Base-by-base conservation (phyloP, 2,113 vertebrate species). In the Noctilio leporinus region DNA sequence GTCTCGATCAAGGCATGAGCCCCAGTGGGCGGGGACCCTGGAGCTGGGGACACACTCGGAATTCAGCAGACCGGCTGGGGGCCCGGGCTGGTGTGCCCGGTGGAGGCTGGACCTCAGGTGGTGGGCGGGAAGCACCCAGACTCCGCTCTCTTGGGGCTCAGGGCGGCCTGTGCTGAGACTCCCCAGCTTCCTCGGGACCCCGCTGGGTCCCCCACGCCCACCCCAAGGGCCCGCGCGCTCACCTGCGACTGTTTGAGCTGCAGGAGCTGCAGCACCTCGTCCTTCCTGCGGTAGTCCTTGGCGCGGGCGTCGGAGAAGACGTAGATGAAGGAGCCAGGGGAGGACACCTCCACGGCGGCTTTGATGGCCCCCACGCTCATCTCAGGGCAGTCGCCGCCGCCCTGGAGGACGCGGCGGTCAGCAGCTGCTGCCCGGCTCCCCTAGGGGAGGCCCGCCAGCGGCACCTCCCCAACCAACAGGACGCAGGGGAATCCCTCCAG, bases 281-380 rank as follows among this genome's bases (percentile, higher is more conserved):
- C 98, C 96, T 99, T 99, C 57, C 97, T 97, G 43, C 99, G 98
- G 4, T 99, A 98, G 96, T 99, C 99, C 98, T 99, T 99, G 96
- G 99, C 99, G 10, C 99, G 98, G 88, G 99, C 99, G 0, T 99
- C 99, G 0, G 99, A 99, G 98, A 99, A 99, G 94, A 99, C 99
- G 4, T 99, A 99, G 97, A 99, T 93, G 77, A 99, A 99, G 80
- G 99, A 99, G 70, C 99, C 98, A 0, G 99, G 99, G 59, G 98
- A 97, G 0, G 99, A 99, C 38, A 99, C 97, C 94, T 99, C 99
- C 97, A 99, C 97, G 0, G 99, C 99, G 45, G 97, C 98, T 96
- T 98, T 98, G 96, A 99, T 99, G 96, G 99, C 99, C 10, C 99
- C 99, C 62, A 99, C 97, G 0, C 99, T 99, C 99, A 99, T 99